Conservation (phyloP, 1,140 invertebrate species). For the Gonatopus flavifemur region DNA sequence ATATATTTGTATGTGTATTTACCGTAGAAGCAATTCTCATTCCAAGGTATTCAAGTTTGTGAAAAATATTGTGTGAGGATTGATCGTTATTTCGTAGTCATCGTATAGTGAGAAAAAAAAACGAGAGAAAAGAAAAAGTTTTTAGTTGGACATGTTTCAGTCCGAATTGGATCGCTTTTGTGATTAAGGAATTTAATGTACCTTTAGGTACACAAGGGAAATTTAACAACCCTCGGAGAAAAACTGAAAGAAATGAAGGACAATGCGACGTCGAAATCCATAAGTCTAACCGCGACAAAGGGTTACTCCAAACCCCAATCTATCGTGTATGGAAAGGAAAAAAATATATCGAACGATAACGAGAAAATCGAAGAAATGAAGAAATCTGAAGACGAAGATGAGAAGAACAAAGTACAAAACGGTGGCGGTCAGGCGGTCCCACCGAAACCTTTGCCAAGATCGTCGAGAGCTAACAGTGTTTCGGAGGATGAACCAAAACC, state of each 20-base stretch:
- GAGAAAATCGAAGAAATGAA: conserved; percentile 33
- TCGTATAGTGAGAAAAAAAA: conserved; percentile 6
- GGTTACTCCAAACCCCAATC: conserved; percentile 42
- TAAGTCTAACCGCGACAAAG: too few relatives aligned
- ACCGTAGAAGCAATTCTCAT: too few relatives aligned
- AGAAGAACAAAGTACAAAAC: conserved; percentile 49
- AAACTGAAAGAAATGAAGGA: conserved; percentile 46
- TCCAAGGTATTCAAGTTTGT: too few relatives aligned
- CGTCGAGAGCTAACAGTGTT: conserved; percentile 66
- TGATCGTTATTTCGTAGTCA: too few relatives aligned
- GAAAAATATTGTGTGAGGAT: too few relatives aligned
- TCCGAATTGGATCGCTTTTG: conserved; percentile 11
- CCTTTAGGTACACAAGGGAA: conserved; percentile 57
- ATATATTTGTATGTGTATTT: conserved; percentile 12
- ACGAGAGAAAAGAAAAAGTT: too few relatives aligned
- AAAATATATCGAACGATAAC: conserved; percentile 26
- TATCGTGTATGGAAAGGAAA: conserved; percentile 34
- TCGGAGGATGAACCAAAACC: conserved; percentile 70
- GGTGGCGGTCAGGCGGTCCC: conserved; percentile 55
- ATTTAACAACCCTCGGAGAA: conserved; percentile 51
- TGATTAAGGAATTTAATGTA: conserved; percentile 36
- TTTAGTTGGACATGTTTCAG: conserved; percentile 11
- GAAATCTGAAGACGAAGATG: conserved; percentile 43
- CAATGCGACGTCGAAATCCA: conserved; percentile 39
- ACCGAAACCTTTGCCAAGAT: conserved; percentile 75